Evolutionary conservation across 1,140 invertebrate species (phyloP).

Genomic region (Gryllus bimaculatus): DNA sequence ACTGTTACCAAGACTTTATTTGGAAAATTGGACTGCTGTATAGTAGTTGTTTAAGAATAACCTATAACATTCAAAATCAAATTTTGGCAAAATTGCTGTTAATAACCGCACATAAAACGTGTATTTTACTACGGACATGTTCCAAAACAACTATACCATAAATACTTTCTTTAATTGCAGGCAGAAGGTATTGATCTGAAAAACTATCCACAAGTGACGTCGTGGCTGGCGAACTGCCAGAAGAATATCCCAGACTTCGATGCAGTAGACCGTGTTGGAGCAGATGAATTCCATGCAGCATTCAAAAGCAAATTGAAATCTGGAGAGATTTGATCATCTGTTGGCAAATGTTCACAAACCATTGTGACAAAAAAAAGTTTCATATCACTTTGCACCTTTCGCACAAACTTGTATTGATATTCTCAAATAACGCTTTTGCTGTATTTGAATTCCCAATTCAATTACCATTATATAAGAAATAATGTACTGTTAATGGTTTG

Average conservation of each 20-base stretch:
- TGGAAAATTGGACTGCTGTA: too few species aligned
- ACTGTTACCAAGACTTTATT: too few species aligned
- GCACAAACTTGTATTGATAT: too few species aligned
- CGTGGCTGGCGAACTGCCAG: background rate
- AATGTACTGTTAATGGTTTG: too few species aligned
- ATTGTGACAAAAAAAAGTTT: too few species aligned
- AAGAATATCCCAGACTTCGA: background rate
- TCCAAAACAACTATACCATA: background rate
- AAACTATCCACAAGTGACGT: background rate
- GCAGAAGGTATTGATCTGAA: background rate
- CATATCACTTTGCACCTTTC: too few species aligned
- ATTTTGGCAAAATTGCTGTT: background rate
- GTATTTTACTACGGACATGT: background rate
- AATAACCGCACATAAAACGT: background rate
- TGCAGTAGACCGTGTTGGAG: background rate
- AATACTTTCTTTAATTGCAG: background rate
- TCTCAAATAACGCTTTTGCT: too few species aligned
- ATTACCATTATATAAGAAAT: too few species aligned
- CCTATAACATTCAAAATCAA: background rate
- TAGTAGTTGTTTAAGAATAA: background rate
- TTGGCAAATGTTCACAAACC: too few species aligned
- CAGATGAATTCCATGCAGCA: background rate
- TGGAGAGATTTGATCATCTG: background rate
- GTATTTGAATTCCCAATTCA: too few species aligned
- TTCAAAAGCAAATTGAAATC: background rate